Conservation (phyloP, 2,113 vertebrate genomes). For the Notothenia rossii region DNA sequence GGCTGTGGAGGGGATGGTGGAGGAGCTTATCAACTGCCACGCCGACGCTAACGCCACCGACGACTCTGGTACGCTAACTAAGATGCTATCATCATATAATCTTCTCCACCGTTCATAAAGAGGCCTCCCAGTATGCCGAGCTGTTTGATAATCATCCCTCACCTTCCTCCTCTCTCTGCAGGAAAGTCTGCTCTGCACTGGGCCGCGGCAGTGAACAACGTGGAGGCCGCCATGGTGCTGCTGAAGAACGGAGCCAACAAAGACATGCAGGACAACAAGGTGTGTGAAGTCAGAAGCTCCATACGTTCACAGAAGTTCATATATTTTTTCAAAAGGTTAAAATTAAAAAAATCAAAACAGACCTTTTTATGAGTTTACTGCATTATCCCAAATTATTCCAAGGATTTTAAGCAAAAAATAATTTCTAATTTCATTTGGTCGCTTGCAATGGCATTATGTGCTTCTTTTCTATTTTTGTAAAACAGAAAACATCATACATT, state of each 20-base stretch:
- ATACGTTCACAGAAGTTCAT: neutral
- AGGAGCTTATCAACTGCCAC: constrained; percentile 97
- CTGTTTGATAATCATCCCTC: constrained; percentile 26
- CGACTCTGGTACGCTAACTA: constrained; percentile 88
- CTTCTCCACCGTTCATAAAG: neutral
- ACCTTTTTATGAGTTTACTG: too few species aligned
- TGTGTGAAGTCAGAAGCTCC: constrained; percentile 51
- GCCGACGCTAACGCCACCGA: constrained; percentile 96
- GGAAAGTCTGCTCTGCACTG: constrained; percentile 98
- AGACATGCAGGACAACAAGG: constrained; percentile 99
- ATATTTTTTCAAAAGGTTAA: too few species aligned
- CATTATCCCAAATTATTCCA: too few species aligned
- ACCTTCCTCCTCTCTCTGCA: constrained; percentile 60
- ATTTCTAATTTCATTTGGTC: too few species aligned
- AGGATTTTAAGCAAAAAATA: too few species aligned
- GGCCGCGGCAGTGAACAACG: constrained; percentile 97
- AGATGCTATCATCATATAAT: constrained; percentile 22
- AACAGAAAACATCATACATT: too few species aligned
- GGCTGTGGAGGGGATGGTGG: constrained; percentile 97
- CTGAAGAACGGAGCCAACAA: constrained; percentile 98
- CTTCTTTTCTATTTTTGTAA: too few species aligned
- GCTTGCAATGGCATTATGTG: too few species aligned
- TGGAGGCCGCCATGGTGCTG: constrained; percentile 92
- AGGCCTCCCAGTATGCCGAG: neutral
- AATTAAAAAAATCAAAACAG: too few species aligned